Conservation (phyloP, 2,113 vertebrate genomes). For the Prolemur simus region DNA sequence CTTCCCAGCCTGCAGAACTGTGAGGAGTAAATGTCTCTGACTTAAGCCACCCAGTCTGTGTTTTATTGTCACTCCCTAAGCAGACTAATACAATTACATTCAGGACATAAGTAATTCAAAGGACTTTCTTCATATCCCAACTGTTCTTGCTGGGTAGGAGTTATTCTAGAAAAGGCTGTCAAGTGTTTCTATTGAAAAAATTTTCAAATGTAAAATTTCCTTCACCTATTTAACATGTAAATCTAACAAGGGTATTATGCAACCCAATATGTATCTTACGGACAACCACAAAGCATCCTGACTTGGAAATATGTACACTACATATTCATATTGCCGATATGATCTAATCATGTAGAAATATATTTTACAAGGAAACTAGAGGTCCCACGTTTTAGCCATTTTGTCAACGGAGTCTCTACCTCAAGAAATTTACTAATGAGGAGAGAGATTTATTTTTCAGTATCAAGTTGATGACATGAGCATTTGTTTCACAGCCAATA, state of each 20-base stretch:
- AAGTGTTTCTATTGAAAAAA: not conserved
- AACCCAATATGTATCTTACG: not conserved
- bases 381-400: conserved; percentile 43
- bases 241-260: not conserved
- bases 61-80: not conserved
- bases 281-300: not conserved
- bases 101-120: conserved; percentile 1
- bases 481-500: conserved; percentile 60
- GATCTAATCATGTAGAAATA: conserved; percentile 1
- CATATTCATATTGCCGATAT: not conserved
- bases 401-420: conserved; percentile 55
- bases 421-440: conserved; percentile 63
- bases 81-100: not conserved
- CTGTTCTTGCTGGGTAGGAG: not conserved
- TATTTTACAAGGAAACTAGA: conserved; percentile 43
- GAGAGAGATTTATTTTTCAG: conserved; percentile 70
- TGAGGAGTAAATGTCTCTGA: not conserved
- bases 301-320: not conserved
- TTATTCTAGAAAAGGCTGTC: not conserved
- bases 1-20: not conserved
- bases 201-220: not conserved
- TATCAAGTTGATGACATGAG: conserved; percentile 72
- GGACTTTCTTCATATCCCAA: not conserved
- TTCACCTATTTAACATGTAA: not conserved
- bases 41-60: not conserved